Evolutionary conservation across 1,140 invertebrate genomes (phyloP), one percentile per base, ranked within the genome.

Genomic region (Lasioglossum baleicum): DNA sequence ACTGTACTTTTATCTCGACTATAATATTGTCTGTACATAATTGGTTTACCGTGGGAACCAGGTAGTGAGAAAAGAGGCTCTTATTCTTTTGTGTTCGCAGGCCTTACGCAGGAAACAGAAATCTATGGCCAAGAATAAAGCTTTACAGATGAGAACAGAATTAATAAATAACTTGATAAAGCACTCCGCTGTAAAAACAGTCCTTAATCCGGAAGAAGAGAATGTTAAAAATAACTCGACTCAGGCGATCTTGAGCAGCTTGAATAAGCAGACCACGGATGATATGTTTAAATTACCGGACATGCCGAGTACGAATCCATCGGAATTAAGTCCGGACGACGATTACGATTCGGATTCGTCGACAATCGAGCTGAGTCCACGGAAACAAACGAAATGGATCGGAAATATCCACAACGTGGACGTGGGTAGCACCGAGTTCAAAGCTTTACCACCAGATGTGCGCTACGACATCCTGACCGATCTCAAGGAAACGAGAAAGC

Each of bases 381-480:
- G 92, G 2, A 93, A 94, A 78, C 94, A 94, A 75, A 88, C 90
- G 2, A 94, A 93, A 88, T 93, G 93, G 93, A 91, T 92, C 53
- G 96, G 92, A 71, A 93, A 98, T 91, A 93, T 98, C 82, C 96
- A 97, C 89, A 94, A 94, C 1, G 95, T 98, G 48, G 96, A 99
- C 93, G 94, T 98, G 15, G 95, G 96, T 42, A 96, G 95, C 76
- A 92, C 94, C 17, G 95, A 97, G 80, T 99, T 99, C 90, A 95
- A 95, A 90, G 94, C 94, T 51, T 92, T 99, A 76, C 97, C 98
- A 20, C 93, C 96, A 0, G 97, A 99, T 92, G 96, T 98, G 13
- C 96, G 98, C 81, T 98, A 99, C 93, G 98, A 99, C 91, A 96
- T 99, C 86, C 93, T 99, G 0, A 95, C 95, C 63, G 98, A 99